These are phyloP conservation scores for Sorex fumeus DNA, from an alignment of 2,113 vertebrate species.

Conservation along the genomic window DNA sequence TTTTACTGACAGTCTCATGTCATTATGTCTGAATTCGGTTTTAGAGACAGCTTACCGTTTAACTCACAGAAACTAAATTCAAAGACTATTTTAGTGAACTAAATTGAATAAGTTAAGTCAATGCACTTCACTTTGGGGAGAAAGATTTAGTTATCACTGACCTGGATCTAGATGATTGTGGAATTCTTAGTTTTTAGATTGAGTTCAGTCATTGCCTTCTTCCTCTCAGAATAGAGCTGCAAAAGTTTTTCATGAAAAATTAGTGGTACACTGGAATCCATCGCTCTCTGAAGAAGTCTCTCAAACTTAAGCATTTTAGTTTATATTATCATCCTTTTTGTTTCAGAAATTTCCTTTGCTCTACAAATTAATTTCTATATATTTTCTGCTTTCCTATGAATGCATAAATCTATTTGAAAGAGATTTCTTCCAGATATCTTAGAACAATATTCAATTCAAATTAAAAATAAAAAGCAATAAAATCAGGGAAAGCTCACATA, in stretches of 20 bases:
- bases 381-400: neutral
- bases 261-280: neutral
- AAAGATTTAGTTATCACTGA: neutral
- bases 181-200: neutral
- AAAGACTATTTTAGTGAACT: neutral
- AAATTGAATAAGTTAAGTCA: neutral
- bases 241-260: rapidly evolving
- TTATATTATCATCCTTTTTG: neutral
- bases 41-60: neutral
- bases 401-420: neutral
- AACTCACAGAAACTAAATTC: neutral
- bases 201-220: neutral
- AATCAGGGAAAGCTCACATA: neutral
- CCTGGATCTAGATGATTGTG: neutral
- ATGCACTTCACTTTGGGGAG: neutral
- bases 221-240: neutral
- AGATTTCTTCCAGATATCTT: neutral
- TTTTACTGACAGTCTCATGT: neutral
- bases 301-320: neutral
- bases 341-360: too few species aligned
- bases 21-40: neutral
- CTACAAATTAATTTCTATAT: neutral
- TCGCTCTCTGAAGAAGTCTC: neutral
- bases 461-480: neutral
- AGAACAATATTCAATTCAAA: neutral